These are phyloP conservation scores for Brachynemurus nebulosus DNA, from an alignment of 2,888 invertebrate species.

Conservation along the genomic window DNA sequence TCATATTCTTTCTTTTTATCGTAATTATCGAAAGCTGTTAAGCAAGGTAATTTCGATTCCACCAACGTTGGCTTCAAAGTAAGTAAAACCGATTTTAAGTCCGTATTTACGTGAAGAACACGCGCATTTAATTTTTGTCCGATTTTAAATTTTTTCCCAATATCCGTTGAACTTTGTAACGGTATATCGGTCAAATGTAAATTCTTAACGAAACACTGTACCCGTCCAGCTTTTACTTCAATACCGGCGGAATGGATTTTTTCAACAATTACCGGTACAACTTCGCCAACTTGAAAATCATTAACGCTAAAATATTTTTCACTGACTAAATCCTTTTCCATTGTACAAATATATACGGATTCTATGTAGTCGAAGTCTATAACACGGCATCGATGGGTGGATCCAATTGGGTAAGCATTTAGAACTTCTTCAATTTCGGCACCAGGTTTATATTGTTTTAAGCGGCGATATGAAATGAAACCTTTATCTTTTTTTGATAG, in stretches of 20 bases:
- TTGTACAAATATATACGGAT: constrained; percentile 50
- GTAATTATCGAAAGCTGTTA: constrained; percentile 37
- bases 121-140: constrained; percentile 44
- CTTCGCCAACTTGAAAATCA: constrained; percentile 39
- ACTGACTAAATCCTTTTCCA: constrained; percentile 40
- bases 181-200: constrained; percentile 40
- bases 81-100: constrained; percentile 37
- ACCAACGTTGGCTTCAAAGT: constrained; percentile 54
- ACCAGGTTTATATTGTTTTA: constrained; percentile 23
- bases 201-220: constrained; percentile 43
- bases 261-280: constrained; percentile 38
- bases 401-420: constrained; percentile 35
- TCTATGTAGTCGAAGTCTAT: constrained; percentile 52
- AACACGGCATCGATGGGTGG: constrained; percentile 37
- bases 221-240: constrained; percentile 36
- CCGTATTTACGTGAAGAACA: constrained; percentile 38
- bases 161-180: constrained; percentile 26
- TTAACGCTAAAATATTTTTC: constrained; percentile 39
- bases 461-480: constrained; percentile 26
- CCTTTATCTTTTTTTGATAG: constrained; percentile 24
- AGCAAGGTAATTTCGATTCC: constrained; percentile 35
- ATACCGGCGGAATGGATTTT: constrained; percentile 35
- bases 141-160: constrained; percentile 38
- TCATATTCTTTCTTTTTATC: constrained; percentile 37
- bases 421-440: constrained; percentile 32